A percentile compares a stretch with the other conserved stretches of the same genome.
Conservation (phyloP, 2,113 vertebrate genomes). For the Chaetura pelagica region DNA sequence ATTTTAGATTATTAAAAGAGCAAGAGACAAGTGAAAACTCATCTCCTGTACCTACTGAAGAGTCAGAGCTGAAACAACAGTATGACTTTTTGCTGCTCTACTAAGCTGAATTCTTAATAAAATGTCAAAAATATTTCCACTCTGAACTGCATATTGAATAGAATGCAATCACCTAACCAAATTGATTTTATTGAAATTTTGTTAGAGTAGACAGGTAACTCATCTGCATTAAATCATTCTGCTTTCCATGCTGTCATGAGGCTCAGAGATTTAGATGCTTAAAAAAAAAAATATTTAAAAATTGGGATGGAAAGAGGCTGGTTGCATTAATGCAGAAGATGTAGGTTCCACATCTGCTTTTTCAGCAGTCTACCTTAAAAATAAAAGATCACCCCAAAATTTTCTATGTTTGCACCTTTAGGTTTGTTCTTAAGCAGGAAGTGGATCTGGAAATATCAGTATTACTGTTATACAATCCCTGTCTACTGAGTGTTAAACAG, state of each 20-base stretch:
- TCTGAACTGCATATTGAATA: not conserved
- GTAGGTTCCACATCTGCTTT: not conserved
- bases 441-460: not conserved
- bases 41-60: not conserved
- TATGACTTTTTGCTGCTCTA: conserved; percentile 20
- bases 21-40: not conserved
- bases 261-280: not conserved
- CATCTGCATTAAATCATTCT: not conserved
- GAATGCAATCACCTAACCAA: conserved; percentile 18
- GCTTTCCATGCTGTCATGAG: not conserved
- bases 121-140: conserved; percentile 16
- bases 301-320: not conserved
- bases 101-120: conserved; percentile 19
- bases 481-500: not conserved
- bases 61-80: not conserved
- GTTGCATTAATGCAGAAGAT: not conserved
- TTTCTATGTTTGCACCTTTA: not conserved
- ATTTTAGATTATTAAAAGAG: not conserved
- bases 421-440: not conserved
- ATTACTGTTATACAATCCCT: not conserved
- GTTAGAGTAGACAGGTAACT: not conserved
- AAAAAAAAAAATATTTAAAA: not conserved
- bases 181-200: conserved; percentile 39
- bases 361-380: not conserved
- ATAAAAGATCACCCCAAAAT: not conserved